phyloP scores from a whole-genome alignment of 2,888 invertebrate genomes.

The Ichneumoninae sp. region DNA sequence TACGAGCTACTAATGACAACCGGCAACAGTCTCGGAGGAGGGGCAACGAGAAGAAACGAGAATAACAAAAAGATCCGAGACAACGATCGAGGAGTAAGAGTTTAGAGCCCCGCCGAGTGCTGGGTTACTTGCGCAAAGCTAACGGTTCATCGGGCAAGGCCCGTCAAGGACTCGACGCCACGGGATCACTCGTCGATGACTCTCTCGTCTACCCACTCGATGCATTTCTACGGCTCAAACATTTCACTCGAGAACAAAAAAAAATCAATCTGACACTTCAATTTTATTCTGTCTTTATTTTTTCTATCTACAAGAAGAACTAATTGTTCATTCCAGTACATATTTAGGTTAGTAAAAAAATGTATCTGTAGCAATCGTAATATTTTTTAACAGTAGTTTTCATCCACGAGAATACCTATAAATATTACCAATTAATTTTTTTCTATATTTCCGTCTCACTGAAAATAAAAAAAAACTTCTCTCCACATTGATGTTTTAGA shows the following conservation, averaged over 20 bases:
- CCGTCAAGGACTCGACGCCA: constrained; percentile 79
- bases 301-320: not conserved
- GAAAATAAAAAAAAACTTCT: too few relatives aligned
- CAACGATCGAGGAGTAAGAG: constrained; percentile 36
- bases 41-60: constrained; percentile 60
- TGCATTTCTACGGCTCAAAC: constrained; percentile 15
- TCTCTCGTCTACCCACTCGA: constrained; percentile 19
- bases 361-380: not conserved
- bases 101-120: constrained; percentile 36
- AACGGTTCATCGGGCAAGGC: constrained; percentile 82
- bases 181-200: constrained; percentile 63
- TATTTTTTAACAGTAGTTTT: too few relatives aligned
- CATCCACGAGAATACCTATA: too few relatives aligned
- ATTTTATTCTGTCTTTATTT: not conserved
- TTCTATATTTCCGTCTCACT: too few relatives aligned
- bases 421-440: too few relatives aligned
- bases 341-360: not conserved
- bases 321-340: not conserved
- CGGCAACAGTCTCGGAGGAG: constrained; percentile 30
- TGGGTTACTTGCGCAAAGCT: constrained; percentile 69
- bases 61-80: constrained; percentile 25
- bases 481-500: too few relatives aligned
- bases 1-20: constrained; percentile 9
- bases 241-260: not conserved
- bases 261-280: not conserved